A percentile compares a stretch with the other conserved stretches of the same genome.
Evolutionary conservation across 2,797 vertebrate genomes (phyloP).

Genomic region (Clarias laeviceps): DNA sequence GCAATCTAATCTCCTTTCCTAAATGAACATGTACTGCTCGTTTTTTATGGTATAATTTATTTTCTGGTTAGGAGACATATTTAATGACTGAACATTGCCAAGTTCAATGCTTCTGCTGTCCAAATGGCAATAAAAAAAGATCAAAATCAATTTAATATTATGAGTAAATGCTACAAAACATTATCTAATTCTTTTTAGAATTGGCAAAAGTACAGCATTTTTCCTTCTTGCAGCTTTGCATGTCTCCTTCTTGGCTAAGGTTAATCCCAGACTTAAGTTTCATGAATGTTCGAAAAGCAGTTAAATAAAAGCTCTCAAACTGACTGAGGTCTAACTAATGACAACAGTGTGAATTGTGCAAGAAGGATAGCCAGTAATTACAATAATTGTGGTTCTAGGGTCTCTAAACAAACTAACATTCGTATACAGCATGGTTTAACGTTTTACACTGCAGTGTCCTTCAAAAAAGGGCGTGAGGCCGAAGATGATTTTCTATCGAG

Average conservation of each 20-base stretch:
- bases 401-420: not conserved
- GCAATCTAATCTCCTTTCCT: conserved; percentile 12
- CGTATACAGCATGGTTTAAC: not conserved
- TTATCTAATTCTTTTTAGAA: not conserved
- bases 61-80: not conserved
- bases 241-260: not conserved
- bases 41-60: conserved; percentile 1
- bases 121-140: not conserved
- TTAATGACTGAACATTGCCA: not conserved
- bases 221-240: not conserved
- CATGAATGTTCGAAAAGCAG: not conserved
- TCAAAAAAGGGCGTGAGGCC: conserved; percentile 3
- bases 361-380: not conserved
- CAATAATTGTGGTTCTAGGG: not conserved
- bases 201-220: not conserved
- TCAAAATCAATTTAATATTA: not conserved
- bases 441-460: not conserved
- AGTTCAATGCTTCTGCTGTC: not conserved
- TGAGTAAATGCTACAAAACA: not conserved
- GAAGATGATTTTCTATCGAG: not conserved
- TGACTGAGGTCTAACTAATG: not conserved
- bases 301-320: not conserved
- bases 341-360: not conserved
- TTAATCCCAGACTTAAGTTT: not conserved
- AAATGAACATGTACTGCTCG: not conserved